These are phyloP conservation scores for Symphodus melops DNA, from an alignment of 2,113 vertebrate species.

Conservation along the genomic window DNA sequence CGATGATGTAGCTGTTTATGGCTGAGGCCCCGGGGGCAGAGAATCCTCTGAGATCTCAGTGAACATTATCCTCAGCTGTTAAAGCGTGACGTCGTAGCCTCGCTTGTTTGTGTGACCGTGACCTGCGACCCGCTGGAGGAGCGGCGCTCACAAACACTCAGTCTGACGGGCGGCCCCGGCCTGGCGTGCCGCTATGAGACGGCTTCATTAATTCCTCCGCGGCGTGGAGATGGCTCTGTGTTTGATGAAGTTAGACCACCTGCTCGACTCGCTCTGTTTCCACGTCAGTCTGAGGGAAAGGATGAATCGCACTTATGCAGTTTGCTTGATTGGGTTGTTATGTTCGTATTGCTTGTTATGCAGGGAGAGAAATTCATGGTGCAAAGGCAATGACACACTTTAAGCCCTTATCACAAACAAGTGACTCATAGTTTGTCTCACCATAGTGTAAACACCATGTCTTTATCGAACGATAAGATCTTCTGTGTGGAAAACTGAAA, in stretches of 20 bases:
- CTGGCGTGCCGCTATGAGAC: not conserved
- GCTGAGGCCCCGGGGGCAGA: not conserved
- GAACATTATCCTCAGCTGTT: constrained; percentile 19
- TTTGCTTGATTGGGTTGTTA: too few relatives aligned
- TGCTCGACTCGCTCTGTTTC: constrained; percentile 15
- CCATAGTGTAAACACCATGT: too few relatives aligned
- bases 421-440: too few relatives aligned
- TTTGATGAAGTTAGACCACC: constrained; percentile 34
- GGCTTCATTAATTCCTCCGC: constrained; percentile 16
- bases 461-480: too few relatives aligned
- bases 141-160: constrained; percentile 67
- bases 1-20: not conserved
- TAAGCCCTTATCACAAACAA: not conserved
- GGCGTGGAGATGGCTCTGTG: not conserved
- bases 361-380: not conserved
- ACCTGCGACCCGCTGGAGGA: constrained; percentile 7
- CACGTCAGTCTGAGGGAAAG: constrained; percentile 31
- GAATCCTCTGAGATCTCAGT: constrained; percentile 4
- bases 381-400: too few relatives aligned
- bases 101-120: constrained; percentile 63
- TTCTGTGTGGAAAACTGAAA: too few relatives aligned
- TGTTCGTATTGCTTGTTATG: not conserved
- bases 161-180: not conserved
- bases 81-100: constrained; percentile 55
- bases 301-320: constrained; percentile 2